Base-by-base conservation (phyloP, 2,888 invertebrate genomes). In the Sthenelais limicola region DNA sequence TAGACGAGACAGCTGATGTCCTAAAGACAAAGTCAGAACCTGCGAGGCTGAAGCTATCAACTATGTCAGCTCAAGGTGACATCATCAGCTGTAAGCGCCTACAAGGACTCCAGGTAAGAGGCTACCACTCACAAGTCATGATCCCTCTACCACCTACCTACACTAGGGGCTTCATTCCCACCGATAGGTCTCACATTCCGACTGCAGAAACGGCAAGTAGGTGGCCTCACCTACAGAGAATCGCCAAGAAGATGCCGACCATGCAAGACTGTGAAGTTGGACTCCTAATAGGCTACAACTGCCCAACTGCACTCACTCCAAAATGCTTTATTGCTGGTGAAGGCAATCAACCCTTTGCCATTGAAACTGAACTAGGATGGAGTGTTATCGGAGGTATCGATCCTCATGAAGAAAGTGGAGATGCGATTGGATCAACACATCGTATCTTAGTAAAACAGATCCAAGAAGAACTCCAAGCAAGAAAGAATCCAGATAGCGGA, bases 221-320 rank as follows among this genome's bases (percentile, higher is more conserved):
- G n/a, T n/a, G n/a, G n/a, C 75, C 75, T 7, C 77, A 78, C 54
- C 71, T 78, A 35, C 33, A 68, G 48, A 12, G 24, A 5, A 73
- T 79, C 54, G 71, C 74, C 26, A 32, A 71, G 48, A 67, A 75
- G 35, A 33, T 79, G 4, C 43, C 51, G 49, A 70, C 70, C 30
- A n/a, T 73, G 28, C n/a, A 49, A 26, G 52, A 76, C 12, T 76
- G 72, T 38, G 76, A 77, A n/a, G 68, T 79, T 33, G 78, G 73
- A 12, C 58, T 79, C 0, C 43, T 79, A 26, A 77, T 80, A 15
- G 80, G 79, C 0, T 77, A 78, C 38, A 77, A 77, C 58, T 80
- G 78, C 58, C 47, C 77, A 24, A 35, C 54, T n/a, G 80, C 79
- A 18, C 49, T 79, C 7, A 32, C n/a, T 51, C 51, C 51, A 9